Evolutionary conservation across 2,113 vertebrate species (phyloP), one percentile per base, ranked within the genome.

Genomic region (Heteronetta atricapilla): DNA sequence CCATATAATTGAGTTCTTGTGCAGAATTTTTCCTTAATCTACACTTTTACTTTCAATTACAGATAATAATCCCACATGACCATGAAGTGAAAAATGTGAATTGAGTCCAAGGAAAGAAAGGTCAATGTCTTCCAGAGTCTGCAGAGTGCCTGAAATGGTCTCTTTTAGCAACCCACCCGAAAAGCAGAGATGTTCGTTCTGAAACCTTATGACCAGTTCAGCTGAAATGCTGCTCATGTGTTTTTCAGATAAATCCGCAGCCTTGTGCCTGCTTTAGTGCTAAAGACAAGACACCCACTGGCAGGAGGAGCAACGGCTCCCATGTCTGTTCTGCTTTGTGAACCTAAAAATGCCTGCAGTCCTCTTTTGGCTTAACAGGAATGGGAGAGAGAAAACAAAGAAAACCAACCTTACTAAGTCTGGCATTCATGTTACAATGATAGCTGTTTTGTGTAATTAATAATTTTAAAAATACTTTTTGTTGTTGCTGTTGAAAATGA

Each of bases 61-160:
- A 89, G 70, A 86, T 95, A 92, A 79, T 96, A 93, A 94, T 96
- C 86, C 92, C 88, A 58, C 62, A 40, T 92, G 93, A 86, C 62
- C 33, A 20, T 2, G 1, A 92, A 96, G 86, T 79, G 77, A 95
- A 97, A 96, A 94, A 67, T 69, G 48, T 92, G 90, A 96, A 73
- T 79, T 55, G 78, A 89, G 58, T 93, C 86, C 92, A 96, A 93
- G 92, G 83, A 76, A 91, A 52, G 29, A 90, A 94, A 92, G 86
- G 86, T 93, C 92, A 89, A 81, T 88, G 90, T 85, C 94, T 95
- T 95, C 90, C 88, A 94, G 93, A 94, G 77, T 82, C 69, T 95
- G 74, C 58, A 59, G 80, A 84, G 36, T 90, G 82, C 62, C 44
- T 95, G 86, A 82, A 94, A 75, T 75, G 53, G 77, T 80, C 69